Base-by-base conservation (phyloP, 2,797 vertebrate species). In the Scolopax bukidnonensis region DNA sequence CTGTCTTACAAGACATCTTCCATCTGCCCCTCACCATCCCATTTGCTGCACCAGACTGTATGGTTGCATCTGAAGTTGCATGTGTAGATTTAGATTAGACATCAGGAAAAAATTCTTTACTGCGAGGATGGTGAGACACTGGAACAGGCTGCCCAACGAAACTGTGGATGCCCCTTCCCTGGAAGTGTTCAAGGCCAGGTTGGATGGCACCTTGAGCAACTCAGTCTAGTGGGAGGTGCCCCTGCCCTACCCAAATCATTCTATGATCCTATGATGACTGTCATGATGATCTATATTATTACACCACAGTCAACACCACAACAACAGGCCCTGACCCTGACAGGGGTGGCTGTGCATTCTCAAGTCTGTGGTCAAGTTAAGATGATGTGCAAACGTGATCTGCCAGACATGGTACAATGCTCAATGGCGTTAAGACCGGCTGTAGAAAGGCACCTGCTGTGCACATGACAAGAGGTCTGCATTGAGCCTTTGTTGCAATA, bases 401-500 rank as follows among this genome's bases (percentile, higher is more conserved):
- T 68, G 5, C 16, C 61, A 67, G 64, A 30, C 2, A 2, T 28
- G 13, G 27, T 10, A 59, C 33, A 20, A 77, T 4, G 8, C 10
- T 25, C 60, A 8, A 18, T 54, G 36, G 5, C 48, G 9, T 82
- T 59, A 64, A 43, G n/a, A 24, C 7, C 12, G 24, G 24, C 19
- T 36, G 43, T 20, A 54, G 47, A 50, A 70, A 9, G 78, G 30
- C 36, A 36, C 36, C 36, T 36, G 16, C 21, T 40, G 30, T 45
- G 23, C 14, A 7, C 3, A 6, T 43, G 41, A 41, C 38, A 50
- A 0, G 0, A 64, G 24, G n/a, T 74, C 81, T 61, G 17, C 15
- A 8, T 30, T 1, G 1, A 71, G 25, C 4, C 20, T 64, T 65
- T 57, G 0, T 1, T 69, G 7, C 20, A 53, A 40, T 10, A 41